Evolutionary conservation across 2,113 vertebrate genomes (phyloP).

Genomic region (Chlorodrepanis virens): DNA sequence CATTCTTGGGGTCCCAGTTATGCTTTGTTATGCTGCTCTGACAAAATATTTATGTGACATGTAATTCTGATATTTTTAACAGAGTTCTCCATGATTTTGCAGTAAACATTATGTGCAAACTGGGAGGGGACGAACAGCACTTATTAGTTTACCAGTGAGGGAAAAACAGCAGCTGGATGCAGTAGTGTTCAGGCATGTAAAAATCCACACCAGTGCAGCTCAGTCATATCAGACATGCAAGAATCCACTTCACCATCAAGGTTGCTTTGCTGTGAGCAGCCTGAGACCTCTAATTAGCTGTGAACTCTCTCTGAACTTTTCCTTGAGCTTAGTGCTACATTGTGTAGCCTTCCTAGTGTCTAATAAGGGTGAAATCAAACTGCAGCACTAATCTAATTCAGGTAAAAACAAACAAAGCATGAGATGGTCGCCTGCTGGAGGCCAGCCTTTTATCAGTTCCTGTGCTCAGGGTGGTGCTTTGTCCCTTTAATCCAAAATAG

Average conservation of each 20-base stretch:
- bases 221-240: fast-evolving
- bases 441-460: not conserved
- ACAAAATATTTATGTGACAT: not conserved
- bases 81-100: not conserved
- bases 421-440: not conserved
- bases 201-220: not conserved
- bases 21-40: not conserved
- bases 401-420: constrained; percentile 31
- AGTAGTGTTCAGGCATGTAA: not conserved
- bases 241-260: not conserved
- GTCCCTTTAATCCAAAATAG: not conserved
- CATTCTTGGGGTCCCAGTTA: not conserved
- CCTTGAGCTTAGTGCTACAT: not conserved
- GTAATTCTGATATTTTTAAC: not conserved
- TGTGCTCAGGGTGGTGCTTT: not conserved
- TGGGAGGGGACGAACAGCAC: not conserved
- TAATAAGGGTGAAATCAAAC: not conserved
- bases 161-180: not conserved
- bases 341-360: not conserved
- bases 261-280: not conserved
- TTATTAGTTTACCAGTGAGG: not conserved
- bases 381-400: not conserved
- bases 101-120: not conserved
- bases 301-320: constrained; percentile 48
- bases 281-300: not conserved